These are phyloP conservation scores for Micromys minutus DNA, from an alignment of 2,113 vertebrate genomes.

Conservation along the genomic window DNA sequence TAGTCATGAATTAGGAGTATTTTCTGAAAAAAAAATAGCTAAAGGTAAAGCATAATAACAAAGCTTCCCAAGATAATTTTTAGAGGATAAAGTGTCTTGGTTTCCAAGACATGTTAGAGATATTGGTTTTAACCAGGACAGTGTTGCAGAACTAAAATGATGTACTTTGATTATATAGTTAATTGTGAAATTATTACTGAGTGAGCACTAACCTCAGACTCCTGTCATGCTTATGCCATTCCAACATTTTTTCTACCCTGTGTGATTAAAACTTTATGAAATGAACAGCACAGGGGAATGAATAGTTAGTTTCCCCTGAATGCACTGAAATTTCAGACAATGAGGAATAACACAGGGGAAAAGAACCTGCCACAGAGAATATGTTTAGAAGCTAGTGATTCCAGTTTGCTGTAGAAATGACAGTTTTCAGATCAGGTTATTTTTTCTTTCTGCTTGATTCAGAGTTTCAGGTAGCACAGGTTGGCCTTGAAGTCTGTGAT, in stretches of 20 bases:
- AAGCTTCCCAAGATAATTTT: constrained; percentile 19
- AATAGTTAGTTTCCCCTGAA: background rate
- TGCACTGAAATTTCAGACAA: background rate
- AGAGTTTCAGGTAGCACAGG: background rate
- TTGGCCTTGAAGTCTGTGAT: background rate
- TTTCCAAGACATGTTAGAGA: background rate
- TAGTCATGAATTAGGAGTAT: constrained; percentile 31
- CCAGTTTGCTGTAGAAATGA: constrained; percentile 8
- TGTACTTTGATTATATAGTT: constrained; percentile 20
- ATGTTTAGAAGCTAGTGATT: constrained; percentile 11
- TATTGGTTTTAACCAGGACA: background rate
- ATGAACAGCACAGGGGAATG: background rate
- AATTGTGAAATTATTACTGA: background rate
- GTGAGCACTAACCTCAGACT: background rate
- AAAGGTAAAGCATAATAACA: constrained; percentile 19
- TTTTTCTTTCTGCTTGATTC: background rate
- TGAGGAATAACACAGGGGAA: background rate
- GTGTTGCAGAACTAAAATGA: background rate
- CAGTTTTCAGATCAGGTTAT: constrained; percentile 31
- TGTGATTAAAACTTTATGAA: constrained; percentile 41
- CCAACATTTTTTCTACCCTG: background rate
- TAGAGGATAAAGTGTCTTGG: constrained; percentile 40
- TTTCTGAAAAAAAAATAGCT: background rate
- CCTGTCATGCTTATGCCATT: background rate
- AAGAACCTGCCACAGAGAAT: background rate